These are phyloP conservation scores for Cheumatopsyche charites DNA, from an alignment of 1,140 invertebrate genomes.

Conservation along the genomic window DNA sequence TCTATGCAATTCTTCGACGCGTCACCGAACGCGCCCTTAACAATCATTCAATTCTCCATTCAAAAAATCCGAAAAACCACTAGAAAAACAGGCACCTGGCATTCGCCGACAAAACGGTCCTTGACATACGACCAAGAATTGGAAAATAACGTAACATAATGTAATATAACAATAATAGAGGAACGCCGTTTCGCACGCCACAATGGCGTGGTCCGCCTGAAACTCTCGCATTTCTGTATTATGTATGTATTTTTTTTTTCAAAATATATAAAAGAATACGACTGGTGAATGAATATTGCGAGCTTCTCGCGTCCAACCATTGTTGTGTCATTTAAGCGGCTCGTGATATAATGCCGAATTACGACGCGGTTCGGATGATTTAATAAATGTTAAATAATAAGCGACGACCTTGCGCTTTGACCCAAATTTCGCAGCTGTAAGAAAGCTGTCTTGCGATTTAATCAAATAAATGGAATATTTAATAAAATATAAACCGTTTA, in stretches of 20 bases:
- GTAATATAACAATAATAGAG: background rate
- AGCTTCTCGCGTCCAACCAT: background rate
- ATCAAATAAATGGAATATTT: too few species aligned
- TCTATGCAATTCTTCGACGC: too few species aligned
- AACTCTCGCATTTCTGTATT: background rate
- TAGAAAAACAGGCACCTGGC: too few species aligned
- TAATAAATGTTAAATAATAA: constrained; percentile 13
- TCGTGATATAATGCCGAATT: constrained; percentile 2
- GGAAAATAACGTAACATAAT: background rate
- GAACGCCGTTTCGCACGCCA: constrained; percentile 17
- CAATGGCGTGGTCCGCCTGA: background rate
- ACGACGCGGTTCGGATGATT: background rate
- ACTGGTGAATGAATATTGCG: background rate
- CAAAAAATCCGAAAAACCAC: too few species aligned
- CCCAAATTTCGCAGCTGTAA: background rate
- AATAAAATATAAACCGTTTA: too few species aligned
- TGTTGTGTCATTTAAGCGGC: background rate
- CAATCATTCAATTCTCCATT: too few species aligned
- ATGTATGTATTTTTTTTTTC: constrained; percentile 1
- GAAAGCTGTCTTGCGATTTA: too few species aligned
- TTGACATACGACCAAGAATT: too few species aligned
- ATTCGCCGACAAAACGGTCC: too few species aligned
- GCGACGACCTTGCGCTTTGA: constrained; percentile 9
- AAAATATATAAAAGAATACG: too few species aligned
- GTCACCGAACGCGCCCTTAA: too few species aligned